Evolutionary conservation across 2,113 vertebrate genomes (phyloP), one percentile per base, ranked within the genome.

Genomic region (Merops nubicus): DNA sequence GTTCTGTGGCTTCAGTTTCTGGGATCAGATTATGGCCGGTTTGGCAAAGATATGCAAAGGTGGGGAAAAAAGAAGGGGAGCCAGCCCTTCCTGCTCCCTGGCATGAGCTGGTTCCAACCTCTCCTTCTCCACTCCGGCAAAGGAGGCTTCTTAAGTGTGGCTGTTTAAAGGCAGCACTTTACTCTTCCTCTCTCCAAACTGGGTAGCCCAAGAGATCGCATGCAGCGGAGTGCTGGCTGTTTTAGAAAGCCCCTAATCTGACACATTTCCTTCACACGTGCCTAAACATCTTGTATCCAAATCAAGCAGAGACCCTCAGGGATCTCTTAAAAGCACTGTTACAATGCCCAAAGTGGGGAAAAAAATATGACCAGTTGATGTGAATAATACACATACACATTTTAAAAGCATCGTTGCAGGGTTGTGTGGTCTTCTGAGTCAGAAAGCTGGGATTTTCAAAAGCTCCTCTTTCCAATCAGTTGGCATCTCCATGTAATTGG

Each of bases 391-490:
- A 34, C 7, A 18, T 12, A 8, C 0, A 12, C 11, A 13, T 86
- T 90, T 67, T 48, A 92, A 88, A 85, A 68, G 76, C 62, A 36
- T 53, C 3, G 19, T 79, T 59, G 25, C 51, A 33, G 83, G 87
- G 53, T 93, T 84, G 50, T 79, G 75, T 88, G 88, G 79, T 76
- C 31, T 78, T 96, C 9, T 15, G 68, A 93, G 79, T 97, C 68
- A 68, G 74, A 92, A 82, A 82, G 18, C 34, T 60, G 80, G 29
- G 65, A 67, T 85, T 89, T 93, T 92, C 82, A 64, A 60, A 97
- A 90, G 81, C 75, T 85, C 56, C 28, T 85, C 81, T 96, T 97
- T 79, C 89, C 95, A 95, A 82, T 96, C 25, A 2, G 53, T 96
- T 51, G 78, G 73, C 86, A 95, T 97, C 89, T 92, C 93, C 47